A percentile compares a stretch with the other conserved stretches of the same genome.
Conservation (phyloP, 2,113 vertebrate species). For the Protobothrops mucrosquamatus region DNA sequence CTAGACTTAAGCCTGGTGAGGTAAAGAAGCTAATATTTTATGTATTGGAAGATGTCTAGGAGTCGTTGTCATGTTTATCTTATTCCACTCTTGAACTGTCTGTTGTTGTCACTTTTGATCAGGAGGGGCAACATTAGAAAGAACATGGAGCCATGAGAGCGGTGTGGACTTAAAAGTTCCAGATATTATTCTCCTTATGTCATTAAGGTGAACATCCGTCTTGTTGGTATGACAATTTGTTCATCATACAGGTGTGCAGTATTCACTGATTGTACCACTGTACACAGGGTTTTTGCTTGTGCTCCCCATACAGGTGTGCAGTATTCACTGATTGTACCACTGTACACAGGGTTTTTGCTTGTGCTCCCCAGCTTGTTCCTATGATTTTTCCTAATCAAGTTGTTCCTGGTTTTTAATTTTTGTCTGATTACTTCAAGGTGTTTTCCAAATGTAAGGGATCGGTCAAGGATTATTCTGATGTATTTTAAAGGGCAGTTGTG, state of each 20-base stretch:
- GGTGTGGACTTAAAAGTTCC: too few species aligned
- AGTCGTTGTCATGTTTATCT: too few species aligned
- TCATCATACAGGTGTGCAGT: not conserved
- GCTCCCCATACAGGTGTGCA: too few species aligned
- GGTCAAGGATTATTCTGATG: not conserved
- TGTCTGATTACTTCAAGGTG: not conserved
- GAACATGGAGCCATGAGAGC: too few species aligned
- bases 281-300: not conserved
- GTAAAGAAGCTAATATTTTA: not conserved
- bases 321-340: not conserved
- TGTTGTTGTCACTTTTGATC: too few species aligned
- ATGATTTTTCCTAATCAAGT: not conserved
- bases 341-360: not conserved
- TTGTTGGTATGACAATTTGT: not conserved
- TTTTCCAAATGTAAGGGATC: not conserved
- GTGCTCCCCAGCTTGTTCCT: not conserved
- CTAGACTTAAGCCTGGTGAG: not conserved
- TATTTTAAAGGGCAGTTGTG: not conserved
- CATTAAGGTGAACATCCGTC: not conserved
- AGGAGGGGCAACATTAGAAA: too few species aligned
- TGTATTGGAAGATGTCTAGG: not conserved
- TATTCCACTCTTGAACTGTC: too few species aligned
- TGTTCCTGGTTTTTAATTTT: not conserved
- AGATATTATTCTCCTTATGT: not conserved
- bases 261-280: not conserved